Evolutionary conservation across 2,888 invertebrate species (phyloP).

Genomic region (Spialia ferax): DNA sequence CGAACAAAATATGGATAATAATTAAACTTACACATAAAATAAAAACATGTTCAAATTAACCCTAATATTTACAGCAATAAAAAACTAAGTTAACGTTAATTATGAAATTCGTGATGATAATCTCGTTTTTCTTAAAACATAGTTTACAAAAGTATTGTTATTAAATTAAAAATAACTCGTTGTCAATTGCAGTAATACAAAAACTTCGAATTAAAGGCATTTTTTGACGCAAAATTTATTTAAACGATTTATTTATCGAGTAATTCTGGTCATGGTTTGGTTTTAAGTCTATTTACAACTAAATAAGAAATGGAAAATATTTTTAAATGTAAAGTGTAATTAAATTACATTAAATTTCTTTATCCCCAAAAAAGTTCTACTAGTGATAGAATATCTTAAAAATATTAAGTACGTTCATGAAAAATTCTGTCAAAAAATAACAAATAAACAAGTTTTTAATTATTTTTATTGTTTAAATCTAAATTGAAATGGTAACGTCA

Average conservation of each 20-base stretch:
- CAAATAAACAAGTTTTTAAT: constrained; percentile 5
- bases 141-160: constrained; percentile 40
- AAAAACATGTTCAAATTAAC: not conserved
- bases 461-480: constrained; percentile 49
- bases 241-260: not conserved
- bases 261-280: constrained; percentile 3
- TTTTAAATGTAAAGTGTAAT: not conserved
- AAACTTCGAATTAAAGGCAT: not conserved
- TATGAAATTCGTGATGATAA: constrained; percentile 49
- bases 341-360: not conserved
- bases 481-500: constrained; percentile 74
- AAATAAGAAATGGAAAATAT: no score
- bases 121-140: constrained; percentile 46
- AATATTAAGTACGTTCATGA: constrained; percentile 50
- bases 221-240: not conserved
- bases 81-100: constrained; percentile 31
- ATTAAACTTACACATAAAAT: constrained; percentile 4
- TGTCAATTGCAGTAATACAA: constrained; percentile 11
- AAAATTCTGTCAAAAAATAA: constrained; percentile 61
- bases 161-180: constrained; percentile 29
- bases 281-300: no score
- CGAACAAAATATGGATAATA: constrained; percentile 21
- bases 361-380: not conserved
- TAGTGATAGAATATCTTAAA: not conserved
- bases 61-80: constrained; percentile 35